phyloP scores from a whole-genome alignment of 2,113 vertebrate species.

The Syngnathoides biaculeatus region DNA sequence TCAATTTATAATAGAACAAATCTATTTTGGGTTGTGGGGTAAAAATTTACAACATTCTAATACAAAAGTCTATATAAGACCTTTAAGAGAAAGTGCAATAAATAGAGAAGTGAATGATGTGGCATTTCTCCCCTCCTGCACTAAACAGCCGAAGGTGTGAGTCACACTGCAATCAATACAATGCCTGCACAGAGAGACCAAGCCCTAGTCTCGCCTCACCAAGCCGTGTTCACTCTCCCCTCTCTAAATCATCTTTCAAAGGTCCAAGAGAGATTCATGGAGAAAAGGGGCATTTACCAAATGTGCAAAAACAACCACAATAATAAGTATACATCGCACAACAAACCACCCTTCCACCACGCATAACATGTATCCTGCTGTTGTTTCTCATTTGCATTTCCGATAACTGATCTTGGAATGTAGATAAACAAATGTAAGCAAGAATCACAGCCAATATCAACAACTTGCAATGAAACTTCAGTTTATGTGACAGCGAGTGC shows the following conservation, averaged over 20 bases:
- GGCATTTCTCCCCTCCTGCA: constrained; percentile 72
- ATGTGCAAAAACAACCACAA: constrained; percentile 40
- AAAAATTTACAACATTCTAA: background rate
- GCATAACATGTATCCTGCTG: background rate
- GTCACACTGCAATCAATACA: constrained; percentile 74
- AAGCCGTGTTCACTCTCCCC: constrained; percentile 46
- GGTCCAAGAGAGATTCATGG: constrained; percentile 47
- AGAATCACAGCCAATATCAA: background rate
- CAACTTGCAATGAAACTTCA: background rate
- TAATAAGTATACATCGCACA: background rate
- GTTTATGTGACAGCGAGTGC: background rate
- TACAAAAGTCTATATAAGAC: constrained; percentile 12
- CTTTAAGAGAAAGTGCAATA: constrained; percentile 51
- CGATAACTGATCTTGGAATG: background rate
- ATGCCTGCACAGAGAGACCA: constrained; percentile 61
- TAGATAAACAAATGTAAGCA: background rate
- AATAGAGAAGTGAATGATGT: constrained; percentile 65
- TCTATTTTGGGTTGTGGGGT: background rate
- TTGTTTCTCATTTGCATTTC: background rate
- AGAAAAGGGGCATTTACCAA: constrained; percentile 40
- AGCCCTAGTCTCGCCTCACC: constrained; percentile 55
- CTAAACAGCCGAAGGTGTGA: constrained; percentile 68
- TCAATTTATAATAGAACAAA: background rate
- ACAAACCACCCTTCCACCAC: background rate
- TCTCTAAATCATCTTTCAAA: constrained; percentile 65